These are phyloP conservation scores for Neolamprologus tretocephalus DNA, from an alignment of 2,113 vertebrate genomes.

Conservation along the genomic window DNA sequence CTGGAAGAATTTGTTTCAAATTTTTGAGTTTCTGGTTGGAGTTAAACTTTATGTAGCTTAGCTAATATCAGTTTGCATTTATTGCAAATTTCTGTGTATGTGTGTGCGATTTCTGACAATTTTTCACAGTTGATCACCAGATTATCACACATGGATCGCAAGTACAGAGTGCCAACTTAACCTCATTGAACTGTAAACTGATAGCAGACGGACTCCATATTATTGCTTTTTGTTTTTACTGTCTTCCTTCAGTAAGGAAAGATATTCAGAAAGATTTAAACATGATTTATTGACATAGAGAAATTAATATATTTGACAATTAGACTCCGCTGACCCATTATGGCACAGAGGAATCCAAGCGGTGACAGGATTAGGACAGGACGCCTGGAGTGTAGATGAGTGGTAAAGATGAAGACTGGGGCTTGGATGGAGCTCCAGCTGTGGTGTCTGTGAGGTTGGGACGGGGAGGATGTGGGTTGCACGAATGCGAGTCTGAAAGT, in stretches of 20 bases:
- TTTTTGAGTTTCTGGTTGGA: not conserved
- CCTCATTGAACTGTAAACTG: not conserved
- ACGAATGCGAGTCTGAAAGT: not conserved
- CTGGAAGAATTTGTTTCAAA: not conserved
- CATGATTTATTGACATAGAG: not conserved
- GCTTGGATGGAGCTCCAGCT: not conserved
- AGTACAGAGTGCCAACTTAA: not conserved
- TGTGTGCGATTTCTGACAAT: not conserved
- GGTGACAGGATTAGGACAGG: not conserved
- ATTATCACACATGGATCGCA: not conserved
- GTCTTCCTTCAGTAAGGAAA: not conserved
- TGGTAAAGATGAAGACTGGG: not conserved
- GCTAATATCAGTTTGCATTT: not conserved
- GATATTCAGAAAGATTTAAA: not conserved
- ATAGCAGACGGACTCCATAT: not conserved
- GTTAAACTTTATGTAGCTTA: not conserved
- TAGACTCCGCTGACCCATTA: fast-evolving
- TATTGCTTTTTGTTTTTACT: not conserved
- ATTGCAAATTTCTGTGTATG: not conserved
- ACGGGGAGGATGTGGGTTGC: not conserved
- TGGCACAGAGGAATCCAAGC: not conserved
- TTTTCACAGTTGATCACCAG: not conserved
- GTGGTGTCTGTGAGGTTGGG: not conserved
- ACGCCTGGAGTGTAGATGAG: not conserved
- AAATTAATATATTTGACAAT: not conserved